Conservation (phyloP, 2,797 vertebrate species). For the Atherinosoma microstoma region DNA sequence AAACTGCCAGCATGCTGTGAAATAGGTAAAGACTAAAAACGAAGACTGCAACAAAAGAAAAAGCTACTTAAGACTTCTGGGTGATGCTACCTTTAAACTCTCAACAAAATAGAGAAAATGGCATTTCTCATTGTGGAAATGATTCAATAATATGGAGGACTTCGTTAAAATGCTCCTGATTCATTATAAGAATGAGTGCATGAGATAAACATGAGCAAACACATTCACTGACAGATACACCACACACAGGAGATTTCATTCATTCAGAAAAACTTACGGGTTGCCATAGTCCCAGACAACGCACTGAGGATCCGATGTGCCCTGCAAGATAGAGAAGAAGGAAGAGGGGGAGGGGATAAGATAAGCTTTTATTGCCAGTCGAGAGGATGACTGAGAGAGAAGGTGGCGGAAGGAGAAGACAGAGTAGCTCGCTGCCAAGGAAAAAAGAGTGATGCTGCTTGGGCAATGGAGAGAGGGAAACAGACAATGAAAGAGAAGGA, state of each 20-base stretch:
- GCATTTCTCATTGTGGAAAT: conserved; percentile 64
- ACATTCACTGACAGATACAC: conserved; percentile 19
- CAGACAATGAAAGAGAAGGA: conserved; percentile 76
- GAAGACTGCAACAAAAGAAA: conserved; percentile 13
- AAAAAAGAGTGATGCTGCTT: conserved; percentile 71
- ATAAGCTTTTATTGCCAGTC: conserved; percentile 71
- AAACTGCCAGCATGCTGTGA: conserved; percentile 6
- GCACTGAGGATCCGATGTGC: conserved; percentile 93
- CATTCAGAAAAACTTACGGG: conserved; percentile 88
- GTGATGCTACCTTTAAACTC: conserved; percentile 47
- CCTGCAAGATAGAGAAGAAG: conserved; percentile 81
- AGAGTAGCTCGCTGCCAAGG: conserved; percentile 62
- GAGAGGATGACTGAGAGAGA: conserved; percentile 57
- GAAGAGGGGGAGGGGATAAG: conserved; percentile 18
- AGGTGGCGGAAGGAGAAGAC: conserved; percentile 43
- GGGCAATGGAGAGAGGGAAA: conserved; percentile 70
- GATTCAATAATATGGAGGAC: conserved; percentile 69
- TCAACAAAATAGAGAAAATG: conserved; percentile 44
- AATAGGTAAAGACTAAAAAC: conserved; percentile 14
- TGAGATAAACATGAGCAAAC: conserved; percentile 43
- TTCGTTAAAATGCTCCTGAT: conserved; percentile 65
- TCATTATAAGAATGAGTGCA: conserved; percentile 64
- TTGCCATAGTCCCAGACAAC: conserved; percentile 95
- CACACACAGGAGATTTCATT: conserved; percentile 34
- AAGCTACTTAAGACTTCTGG: conserved; percentile 22